A percentile compares a stretch with the other conserved stretches of the same genome.
phyloP scores from a whole-genome alignment of 2,113 vertebrate genomes.

The Ictalurus punctatus region DNA sequence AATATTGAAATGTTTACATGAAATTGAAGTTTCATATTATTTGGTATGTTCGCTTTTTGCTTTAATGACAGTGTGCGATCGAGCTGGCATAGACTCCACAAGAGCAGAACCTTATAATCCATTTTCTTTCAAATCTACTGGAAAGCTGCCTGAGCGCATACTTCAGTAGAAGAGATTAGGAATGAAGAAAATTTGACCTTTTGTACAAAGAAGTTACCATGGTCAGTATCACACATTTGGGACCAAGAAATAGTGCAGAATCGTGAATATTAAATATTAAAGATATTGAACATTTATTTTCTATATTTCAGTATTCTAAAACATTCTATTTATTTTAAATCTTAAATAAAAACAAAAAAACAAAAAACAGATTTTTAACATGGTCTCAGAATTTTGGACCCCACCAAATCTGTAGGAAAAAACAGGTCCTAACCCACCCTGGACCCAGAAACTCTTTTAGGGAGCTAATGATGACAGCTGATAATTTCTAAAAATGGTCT shows the following conservation, averaged over 20 bases:
- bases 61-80: background rate
- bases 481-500: constrained; percentile 8
- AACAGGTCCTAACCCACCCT: background rate
- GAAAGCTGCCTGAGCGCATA: background rate
- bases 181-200: background rate
- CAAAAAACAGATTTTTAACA: background rate
- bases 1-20: background rate
- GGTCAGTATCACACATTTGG: background rate
- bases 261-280: background rate
- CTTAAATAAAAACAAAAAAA: background rate
- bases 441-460: background rate
- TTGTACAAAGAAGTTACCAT: background rate
- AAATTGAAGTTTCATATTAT: background rate
- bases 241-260: background rate
- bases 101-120: background rate
- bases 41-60: background rate
- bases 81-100: background rate
- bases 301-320: background rate
- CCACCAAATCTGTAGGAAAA: background rate
- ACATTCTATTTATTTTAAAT: background rate
- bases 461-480: background rate
- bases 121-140: background rate
- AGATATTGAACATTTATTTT: background rate
- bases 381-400: background rate
- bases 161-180: background rate